Evolutionary conservation across 1,140 invertebrate species (phyloP).

Genomic region (Callitettix versicolor): DNA sequence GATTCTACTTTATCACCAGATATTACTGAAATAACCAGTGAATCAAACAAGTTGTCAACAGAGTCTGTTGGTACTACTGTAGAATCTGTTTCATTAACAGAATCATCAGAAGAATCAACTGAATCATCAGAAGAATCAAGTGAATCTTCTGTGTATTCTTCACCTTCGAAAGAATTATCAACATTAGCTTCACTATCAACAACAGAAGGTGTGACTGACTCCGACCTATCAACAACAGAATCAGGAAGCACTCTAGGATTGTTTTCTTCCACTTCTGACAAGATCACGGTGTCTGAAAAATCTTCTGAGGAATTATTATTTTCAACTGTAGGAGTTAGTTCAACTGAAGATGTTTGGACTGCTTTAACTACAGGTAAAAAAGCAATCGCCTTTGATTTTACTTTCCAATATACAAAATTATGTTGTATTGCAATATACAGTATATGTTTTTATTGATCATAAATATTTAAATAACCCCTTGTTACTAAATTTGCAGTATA

Average conservation of each 20-base stretch:
- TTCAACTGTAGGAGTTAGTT: neutral
- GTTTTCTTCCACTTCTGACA: neutral
- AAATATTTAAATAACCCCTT: too few relatives aligned
- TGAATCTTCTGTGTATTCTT: slow-evolving; percentile 13
- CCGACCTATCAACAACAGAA: slow-evolving; percentile 17
- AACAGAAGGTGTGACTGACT: slow-evolving; percentile 7
- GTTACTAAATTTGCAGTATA: too few relatives aligned
- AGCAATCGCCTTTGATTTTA: too few relatives aligned
- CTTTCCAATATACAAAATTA: too few relatives aligned
- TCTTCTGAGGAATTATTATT: neutral
- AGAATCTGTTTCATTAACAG: slow-evolving; percentile 19
- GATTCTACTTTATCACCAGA: neutral
- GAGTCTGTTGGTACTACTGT: slow-evolving; percentile 18
- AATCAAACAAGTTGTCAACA: neutral
- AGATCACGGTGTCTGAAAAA: neutral
- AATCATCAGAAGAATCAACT: slow-evolving; percentile 23
- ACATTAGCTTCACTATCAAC: slow-evolving; percentile 17
- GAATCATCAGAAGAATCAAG: slow-evolving; percentile 21
- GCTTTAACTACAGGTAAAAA: slow-evolving; percentile 3
- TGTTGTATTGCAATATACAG: neutral
- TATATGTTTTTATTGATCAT: neutral
- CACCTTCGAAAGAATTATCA: slow-evolving; percentile 9
- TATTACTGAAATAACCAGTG: neutral
- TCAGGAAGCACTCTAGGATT: neutral
- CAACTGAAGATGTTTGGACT: neutral